These are phyloP conservation scores for Chironomus tentans DNA, from an alignment of 2,888 invertebrate species.

Conservation along the genomic window DNA sequence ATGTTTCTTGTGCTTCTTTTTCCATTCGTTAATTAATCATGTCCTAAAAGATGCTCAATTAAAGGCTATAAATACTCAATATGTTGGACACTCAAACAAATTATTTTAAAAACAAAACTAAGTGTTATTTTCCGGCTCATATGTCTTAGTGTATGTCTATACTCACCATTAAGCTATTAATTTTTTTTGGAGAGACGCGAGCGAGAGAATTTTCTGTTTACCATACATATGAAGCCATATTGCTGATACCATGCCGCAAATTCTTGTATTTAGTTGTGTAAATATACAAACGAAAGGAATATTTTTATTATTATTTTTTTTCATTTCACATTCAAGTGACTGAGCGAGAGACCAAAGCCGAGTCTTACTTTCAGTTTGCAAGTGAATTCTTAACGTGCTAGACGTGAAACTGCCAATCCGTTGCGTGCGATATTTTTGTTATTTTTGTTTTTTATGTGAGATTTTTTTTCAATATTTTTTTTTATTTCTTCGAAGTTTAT, in stretches of 20 bases:
- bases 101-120: too few species aligned
- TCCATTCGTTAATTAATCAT: too few species aligned
- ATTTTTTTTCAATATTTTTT: background rate
- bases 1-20: too few species aligned
- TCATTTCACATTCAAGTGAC: background rate
- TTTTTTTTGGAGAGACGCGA: background rate
- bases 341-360: background rate
- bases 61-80: too few species aligned
- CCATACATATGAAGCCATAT: background rate
- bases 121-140: too few species aligned
- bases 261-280: conserved; percentile 1
- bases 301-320: background rate
- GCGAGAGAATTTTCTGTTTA: background rate
- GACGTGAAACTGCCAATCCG: conserved; percentile 22
- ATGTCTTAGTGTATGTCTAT: too few species aligned
- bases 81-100: too few species aligned
- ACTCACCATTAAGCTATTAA: too few species aligned
- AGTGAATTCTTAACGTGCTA: conserved; percentile 26
- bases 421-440: conserved; percentile 4
- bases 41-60: too few species aligned
- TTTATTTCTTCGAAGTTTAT: background rate
- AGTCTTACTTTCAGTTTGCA: conserved; percentile 17
- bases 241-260: background rate
- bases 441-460: background rate
- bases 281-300: background rate